phyloP scores from a whole-genome alignment of 2,113 vertebrate species.

The Cyprinus carpio region DNA sequence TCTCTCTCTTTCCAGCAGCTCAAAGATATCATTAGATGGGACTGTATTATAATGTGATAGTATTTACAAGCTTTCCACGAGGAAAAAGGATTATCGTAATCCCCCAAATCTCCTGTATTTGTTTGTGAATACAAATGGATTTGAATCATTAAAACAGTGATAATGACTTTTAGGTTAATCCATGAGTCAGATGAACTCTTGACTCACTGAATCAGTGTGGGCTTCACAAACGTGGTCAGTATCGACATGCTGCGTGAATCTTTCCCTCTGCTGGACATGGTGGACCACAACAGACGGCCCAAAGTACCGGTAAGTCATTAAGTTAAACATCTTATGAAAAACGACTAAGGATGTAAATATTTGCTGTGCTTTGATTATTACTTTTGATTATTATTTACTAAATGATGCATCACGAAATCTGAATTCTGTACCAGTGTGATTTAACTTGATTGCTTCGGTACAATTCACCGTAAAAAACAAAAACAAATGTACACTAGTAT shows the following conservation, averaged over 20 bases:
- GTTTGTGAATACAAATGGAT: not conserved
- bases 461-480: too few relatives aligned
- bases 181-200: not conserved
- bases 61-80: not conserved
- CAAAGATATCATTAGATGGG: not conserved
- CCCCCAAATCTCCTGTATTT: not conserved
- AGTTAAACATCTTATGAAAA: too few relatives aligned
- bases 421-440: not conserved
- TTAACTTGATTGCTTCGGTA: too few relatives aligned
- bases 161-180: not conserved
- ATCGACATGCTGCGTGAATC: conserved; percentile 80
- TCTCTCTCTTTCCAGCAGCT: not conserved
- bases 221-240: conserved; percentile 82
- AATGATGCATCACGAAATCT: too few relatives aligned
- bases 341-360: too few relatives aligned
- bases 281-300: conserved; percentile 82
- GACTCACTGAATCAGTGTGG: conserved; percentile 74
- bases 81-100: conserved; percentile 4
- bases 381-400: too few relatives aligned
- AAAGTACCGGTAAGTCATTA: conserved; percentile 65
- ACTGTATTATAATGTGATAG: not conserved
- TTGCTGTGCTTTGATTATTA: too few relatives aligned
- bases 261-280: conserved; percentile 84
- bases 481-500: too few relatives aligned
- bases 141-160: not conserved